These are phyloP conservation scores for Sebastes umbrosus DNA, from an alignment of 2,797 vertebrate species.

Conservation along the genomic window DNA sequence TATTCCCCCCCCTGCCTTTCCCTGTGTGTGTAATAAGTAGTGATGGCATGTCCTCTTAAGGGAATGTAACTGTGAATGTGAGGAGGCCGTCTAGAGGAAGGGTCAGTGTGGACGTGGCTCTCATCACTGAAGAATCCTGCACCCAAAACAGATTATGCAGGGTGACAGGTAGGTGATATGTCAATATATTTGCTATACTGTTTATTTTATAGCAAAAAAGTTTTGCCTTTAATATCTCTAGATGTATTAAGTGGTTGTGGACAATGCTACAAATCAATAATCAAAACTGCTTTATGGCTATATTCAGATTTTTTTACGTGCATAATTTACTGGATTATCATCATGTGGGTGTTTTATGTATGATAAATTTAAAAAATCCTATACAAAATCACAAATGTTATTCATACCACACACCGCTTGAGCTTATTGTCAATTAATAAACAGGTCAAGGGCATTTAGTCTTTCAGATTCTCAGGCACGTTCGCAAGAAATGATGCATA, in stretches of 20 bases:
- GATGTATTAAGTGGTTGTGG: neutral
- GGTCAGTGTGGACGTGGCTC: conserved; percentile 35
- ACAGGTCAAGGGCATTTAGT: neutral
- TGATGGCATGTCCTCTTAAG: conserved; percentile 78
- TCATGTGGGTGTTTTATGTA: neutral
- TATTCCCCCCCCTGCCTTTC: conserved; percentile 59
- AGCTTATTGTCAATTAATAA: neutral
- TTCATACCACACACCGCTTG: neutral
- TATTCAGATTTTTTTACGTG: rapidly evolving
- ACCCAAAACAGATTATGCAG: neutral
- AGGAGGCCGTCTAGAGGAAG: conserved; percentile 49
- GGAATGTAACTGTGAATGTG: conserved; percentile 59
- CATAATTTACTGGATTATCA: neutral
- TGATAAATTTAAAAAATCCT: neutral
- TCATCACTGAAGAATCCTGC: neutral
- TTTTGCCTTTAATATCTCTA: neutral
- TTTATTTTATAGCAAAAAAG: neutral
- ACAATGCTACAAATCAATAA: neutral
- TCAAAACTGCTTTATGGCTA: neutral
- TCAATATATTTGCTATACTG: neutral
- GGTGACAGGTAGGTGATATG: neutral
- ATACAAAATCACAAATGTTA: neutral
- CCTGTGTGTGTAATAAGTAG: conserved; percentile 73
- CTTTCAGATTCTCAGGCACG: neutral
- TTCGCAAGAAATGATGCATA: too few relatives aligned